Conservation (phyloP, 2,888 invertebrate genomes). For the Balanococcus diminutus region DNA sequence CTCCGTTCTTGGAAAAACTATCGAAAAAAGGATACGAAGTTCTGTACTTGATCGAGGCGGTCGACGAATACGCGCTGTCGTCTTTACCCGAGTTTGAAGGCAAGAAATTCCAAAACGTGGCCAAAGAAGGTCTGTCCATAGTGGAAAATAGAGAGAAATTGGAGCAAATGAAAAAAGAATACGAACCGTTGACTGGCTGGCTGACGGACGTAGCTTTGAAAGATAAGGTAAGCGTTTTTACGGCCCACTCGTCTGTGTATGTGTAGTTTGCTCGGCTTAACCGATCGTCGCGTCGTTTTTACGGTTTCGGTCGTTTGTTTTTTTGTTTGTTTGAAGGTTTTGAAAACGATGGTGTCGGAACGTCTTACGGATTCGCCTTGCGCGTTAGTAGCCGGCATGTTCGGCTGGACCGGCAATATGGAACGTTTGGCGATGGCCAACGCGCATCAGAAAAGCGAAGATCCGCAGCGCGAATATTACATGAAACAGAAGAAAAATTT, state of each 20-base stretch:
- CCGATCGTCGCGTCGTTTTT: too few species aligned
- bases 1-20: constrained; percentile 95
- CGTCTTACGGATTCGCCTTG: constrained; percentile 90
- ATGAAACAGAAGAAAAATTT: constrained; percentile 93
- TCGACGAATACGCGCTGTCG: constrained; percentile 97
- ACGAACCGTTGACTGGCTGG: constrained; percentile 91
- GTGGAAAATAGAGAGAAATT: constrained; percentile 78
- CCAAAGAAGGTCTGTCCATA: constrained; percentile 94
- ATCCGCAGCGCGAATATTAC: constrained; percentile 86
- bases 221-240: constrained; percentile 68
- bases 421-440: constrained; percentile 93
- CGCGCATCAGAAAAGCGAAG: constrained; percentile 94
- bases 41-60: constrained; percentile 91
- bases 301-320: not conserved
- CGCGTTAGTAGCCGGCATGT: constrained; percentile 93
- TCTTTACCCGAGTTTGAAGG: constrained; percentile 97
- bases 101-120: constrained; percentile 99
- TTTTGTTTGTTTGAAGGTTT: constrained; percentile 63
- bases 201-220: constrained; percentile 80
- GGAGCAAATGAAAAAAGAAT: constrained; percentile 77
- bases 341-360: constrained; percentile 84
- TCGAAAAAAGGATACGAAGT: constrained; percentile 94
- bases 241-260: too few species aligned
- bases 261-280: not conserved
- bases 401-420: constrained; percentile 99